Evolutionary conservation across 1,140 invertebrate species (phyloP), one percentile per base, ranked within the genome.

Genomic region (Penaeus vannamei): DNA sequence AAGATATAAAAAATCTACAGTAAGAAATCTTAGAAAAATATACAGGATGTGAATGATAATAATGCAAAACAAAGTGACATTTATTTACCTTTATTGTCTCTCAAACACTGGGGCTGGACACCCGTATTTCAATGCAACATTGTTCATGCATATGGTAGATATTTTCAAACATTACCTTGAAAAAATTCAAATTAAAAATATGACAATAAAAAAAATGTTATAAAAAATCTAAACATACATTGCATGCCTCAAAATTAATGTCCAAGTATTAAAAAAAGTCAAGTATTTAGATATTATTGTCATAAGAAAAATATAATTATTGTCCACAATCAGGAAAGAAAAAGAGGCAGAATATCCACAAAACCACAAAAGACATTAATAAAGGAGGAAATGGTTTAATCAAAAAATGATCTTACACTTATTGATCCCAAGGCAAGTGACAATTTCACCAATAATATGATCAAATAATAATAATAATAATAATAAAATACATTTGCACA

Each of bases 81-180:
- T 84, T 89, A 89, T 89, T 84, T 83, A 84, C 72, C 82, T 89
- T 89, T 89, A 89, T 89, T 89, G 87, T 89, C 87, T 89, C 85
- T 86, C 87, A 84, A 82, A 89, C 84, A 89, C 69, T 77, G 84
- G 87, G 87, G 87, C 69, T 59, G 72, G 61, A 84, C 59, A 89
- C 82, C 87, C 82, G 69, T 76, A 87, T 46, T 87, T 79, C 85
- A 86, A 46, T 79, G 85, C 76, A 86, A 86, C 79, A 87, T 59
- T 84, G 83, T 79, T 84, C 69, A 77, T 84, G 87, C 82, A 53
- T 79, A 61, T 62, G 42, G 77, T 20, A 61, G 77, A 83, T 60
- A 53, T 59, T 87, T 84, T 89, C 72, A 64, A 22, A 62, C 64
- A 46, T 64, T 77, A 61, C 61, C 42, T 61, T 10, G 7, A 76